Evolutionary conservation across 1,140 invertebrate species (phyloP).

Genomic region (Campoletis sonorensis): DNA sequence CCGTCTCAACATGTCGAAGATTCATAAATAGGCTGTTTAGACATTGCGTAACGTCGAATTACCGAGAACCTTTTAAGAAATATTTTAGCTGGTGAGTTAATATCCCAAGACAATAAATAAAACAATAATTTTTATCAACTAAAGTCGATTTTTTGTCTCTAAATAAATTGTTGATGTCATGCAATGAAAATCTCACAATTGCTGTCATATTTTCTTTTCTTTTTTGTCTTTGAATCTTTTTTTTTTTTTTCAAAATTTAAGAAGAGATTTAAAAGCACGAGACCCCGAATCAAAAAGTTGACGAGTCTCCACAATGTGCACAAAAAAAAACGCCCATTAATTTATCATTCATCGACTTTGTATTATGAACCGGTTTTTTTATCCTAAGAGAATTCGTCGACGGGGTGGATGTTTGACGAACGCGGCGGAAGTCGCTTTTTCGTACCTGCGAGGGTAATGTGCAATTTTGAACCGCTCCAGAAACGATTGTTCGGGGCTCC

Average conservation of each 20-base stretch:
- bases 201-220: too few relatives aligned
- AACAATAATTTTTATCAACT: too few relatives aligned
- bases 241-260: background rate
- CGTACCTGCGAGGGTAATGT: conserved; percentile 18
- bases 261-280: background rate
- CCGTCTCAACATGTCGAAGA: too few relatives aligned
- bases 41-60: too few relatives aligned
- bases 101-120: too few relatives aligned
- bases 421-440: background rate
- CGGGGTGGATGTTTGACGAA: background rate
- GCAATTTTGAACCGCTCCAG: conserved; percentile 26
- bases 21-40: too few relatives aligned
- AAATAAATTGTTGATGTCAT: too few relatives aligned
- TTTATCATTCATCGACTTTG: background rate
- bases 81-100: too few relatives aligned
- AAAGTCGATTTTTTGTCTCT: too few relatives aligned
- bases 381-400: background rate
- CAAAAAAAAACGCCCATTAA: background rate
- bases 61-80: too few relatives aligned
- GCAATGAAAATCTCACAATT: too few relatives aligned
- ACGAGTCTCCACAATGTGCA: background rate
- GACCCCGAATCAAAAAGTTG: background rate
- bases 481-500: conserved; percentile 34
- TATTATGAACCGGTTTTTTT: background rate
- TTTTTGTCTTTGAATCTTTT: too few relatives aligned